Evolutionary conservation across 2,797 vertebrate genomes (phyloP), one percentile per base, ranked within the genome.

Genomic region (Atherinosoma microstoma): DNA sequence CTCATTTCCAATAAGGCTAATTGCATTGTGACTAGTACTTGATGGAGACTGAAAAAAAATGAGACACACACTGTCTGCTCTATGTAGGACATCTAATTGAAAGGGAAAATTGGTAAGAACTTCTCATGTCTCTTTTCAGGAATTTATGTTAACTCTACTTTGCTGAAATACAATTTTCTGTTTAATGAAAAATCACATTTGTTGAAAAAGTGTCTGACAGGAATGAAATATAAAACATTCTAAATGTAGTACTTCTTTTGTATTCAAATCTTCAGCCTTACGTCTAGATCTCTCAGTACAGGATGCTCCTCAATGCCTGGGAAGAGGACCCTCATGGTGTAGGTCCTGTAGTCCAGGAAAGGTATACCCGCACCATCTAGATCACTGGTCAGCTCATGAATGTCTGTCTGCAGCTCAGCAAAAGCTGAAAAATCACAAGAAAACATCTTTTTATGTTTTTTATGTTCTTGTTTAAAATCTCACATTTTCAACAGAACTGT

Each of bases 291-390:
- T 84, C 96, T 95, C 49, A 99, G 94, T 5, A 99, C 98, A n/a
- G 98, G 98, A 70, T 99, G 98, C 60, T 99, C 97, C 86, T 99
- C 98, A 7, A 98, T 99, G 24, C 98, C 98, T 18, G 98, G 98
- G 84, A 99, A 99, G 22, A 99, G 96, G 57, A 99, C 98, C 59
- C 98, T 94, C 98, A 99, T 99, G 2, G 98, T 99, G 73, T 99
- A 99, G 11, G 96, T 97, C 82, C 98, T 94, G 76, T 99, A 99
- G 84, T 99, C 98, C 0, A 99, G 92, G 91, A 99, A 99, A 4
- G 98, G 98, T 80, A 99, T 99, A 11, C 98, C 98, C 0, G 97
- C 97, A 73, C 97, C 98, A 0, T 99, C 98, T 78, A 99, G 93
- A 85, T 99, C 98, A 3, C 97, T 99, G n/a, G 98, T 99, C 84